phyloP scores from a whole-genome alignment of 53 echinoderm and acorn worm species.

The Echinometra lucunter region DNA sequence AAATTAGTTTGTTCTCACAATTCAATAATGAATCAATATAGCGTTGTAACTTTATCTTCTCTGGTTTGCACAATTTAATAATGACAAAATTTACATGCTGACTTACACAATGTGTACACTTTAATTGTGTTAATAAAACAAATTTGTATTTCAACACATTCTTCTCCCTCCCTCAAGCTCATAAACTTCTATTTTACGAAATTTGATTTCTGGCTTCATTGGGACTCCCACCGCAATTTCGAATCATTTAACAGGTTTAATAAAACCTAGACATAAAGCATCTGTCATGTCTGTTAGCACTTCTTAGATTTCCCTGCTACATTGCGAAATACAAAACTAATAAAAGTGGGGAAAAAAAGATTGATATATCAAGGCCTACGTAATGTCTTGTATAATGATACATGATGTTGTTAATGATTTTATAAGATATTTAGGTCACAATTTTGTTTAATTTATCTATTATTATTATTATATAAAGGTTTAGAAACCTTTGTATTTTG shows the following conservation, averaged over 20 bases:
- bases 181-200: neutral
- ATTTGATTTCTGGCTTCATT: neutral
- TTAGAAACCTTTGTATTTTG: neutral
- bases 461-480: too few species aligned
- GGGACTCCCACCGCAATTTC: neutral
- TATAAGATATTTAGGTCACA: too few species aligned
- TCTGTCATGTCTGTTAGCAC: too few species aligned
- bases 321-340: neutral
- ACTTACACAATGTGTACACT: neutral
- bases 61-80: conserved; percentile 8
- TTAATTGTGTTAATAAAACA: neutral
- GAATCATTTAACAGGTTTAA: neutral
- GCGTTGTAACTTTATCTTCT: neutral
- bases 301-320: neutral
- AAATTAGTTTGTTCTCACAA: neutral
- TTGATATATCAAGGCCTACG: neutral
- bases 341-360: neutral
- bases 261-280: neutral
- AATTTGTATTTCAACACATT: neutral
- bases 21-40: neutral
- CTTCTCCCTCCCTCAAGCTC: neutral
- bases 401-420: too few species aligned
- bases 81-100: neutral
- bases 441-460: too few species aligned
- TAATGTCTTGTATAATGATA: too few species aligned